Percentiles rank a stretch among this genome's conserved stretches.
phyloP scores from a whole-genome alignment of 2,797 vertebrate species.

The Myripristis jacobus region DNA sequence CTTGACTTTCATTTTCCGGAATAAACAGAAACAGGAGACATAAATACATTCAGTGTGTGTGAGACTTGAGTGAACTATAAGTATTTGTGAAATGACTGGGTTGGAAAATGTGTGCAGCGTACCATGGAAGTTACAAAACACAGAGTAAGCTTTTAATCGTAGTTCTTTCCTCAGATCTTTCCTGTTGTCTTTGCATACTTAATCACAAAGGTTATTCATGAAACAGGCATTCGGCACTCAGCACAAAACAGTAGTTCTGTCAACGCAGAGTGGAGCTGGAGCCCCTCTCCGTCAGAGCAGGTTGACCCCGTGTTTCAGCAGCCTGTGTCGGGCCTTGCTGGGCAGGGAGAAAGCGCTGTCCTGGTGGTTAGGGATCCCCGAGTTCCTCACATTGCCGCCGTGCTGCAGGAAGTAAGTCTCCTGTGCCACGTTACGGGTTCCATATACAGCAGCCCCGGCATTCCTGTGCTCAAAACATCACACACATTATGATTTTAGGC shows the following conservation, averaged over 20 bases:
- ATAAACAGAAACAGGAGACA: conserved; percentile 18
- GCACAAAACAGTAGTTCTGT: background rate
- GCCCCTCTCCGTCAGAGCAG: conserved; percentile 82
- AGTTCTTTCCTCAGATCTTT: background rate
- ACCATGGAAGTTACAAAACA: no score
- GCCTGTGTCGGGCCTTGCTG: conserved; percentile 89
- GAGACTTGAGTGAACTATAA: background rate
- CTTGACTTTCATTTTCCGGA: background rate
- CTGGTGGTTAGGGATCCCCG: conserved; percentile 91
- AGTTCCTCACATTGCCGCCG: conserved; percentile 83
- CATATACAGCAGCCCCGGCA: conserved; percentile 86
- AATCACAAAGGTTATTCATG: background rate
- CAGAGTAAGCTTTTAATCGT: background rate
- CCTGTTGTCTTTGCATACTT: background rate
- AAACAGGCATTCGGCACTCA: background rate
- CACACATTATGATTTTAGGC: conserved; percentile 4
- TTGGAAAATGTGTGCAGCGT: background rate
- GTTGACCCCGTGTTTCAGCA: conserved; percentile 95
- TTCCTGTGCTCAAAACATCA: conserved; percentile 81
- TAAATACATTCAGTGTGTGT: background rate
- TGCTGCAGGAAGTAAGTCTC: conserved; percentile 95
- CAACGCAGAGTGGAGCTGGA: background rate
- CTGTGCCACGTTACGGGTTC: conserved; percentile 86
- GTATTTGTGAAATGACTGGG: background rate
- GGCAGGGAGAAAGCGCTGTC: conserved; percentile 90